These are phyloP conservation scores for Sminthurinus aureus DNA, from an alignment of 2,888 invertebrate species.

Conservation along the genomic window DNA sequence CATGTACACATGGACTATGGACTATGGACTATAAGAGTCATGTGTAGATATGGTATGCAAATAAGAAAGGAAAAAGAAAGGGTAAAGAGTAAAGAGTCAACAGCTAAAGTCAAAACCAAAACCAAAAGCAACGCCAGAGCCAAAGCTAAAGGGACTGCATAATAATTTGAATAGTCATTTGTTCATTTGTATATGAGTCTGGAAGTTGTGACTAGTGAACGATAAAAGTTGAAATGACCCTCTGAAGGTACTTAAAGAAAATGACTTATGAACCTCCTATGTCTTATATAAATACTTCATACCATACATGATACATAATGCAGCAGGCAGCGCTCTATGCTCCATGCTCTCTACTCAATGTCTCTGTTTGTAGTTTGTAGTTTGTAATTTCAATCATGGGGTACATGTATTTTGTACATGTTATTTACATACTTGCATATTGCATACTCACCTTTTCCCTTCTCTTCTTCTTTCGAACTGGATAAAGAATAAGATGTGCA, in stretches of 20 bases:
- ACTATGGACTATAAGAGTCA: background rate
- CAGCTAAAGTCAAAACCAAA: too few relatives aligned
- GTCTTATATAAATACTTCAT: background rate
- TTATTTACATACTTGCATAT: background rate
- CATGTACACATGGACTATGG: background rate
- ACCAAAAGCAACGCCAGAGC: too few relatives aligned
- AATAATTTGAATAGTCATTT: conserved; percentile 16
- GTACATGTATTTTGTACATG: background rate
- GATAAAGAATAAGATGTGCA: background rate
- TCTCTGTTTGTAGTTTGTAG: too few relatives aligned
- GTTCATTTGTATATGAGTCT: conserved; percentile 3
- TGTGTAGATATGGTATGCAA: background rate
- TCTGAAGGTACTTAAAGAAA: conserved; percentile 2
- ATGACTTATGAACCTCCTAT: conserved; percentile 7
- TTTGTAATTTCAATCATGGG: too few relatives aligned
- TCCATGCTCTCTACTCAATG: background rate
- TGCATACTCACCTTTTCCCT: background rate
- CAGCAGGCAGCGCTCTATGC: background rate
- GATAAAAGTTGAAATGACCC: conserved; percentile 10
- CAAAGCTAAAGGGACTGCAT: background rate
- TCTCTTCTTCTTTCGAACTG: background rate
- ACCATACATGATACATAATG: too few relatives aligned
- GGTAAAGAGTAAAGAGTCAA: background rate
- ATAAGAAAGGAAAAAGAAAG: background rate
- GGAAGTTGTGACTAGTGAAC: background rate